phyloP scores from a whole-genome alignment of 2,797 vertebrate species.

The Hafferia zeledoni region DNA sequence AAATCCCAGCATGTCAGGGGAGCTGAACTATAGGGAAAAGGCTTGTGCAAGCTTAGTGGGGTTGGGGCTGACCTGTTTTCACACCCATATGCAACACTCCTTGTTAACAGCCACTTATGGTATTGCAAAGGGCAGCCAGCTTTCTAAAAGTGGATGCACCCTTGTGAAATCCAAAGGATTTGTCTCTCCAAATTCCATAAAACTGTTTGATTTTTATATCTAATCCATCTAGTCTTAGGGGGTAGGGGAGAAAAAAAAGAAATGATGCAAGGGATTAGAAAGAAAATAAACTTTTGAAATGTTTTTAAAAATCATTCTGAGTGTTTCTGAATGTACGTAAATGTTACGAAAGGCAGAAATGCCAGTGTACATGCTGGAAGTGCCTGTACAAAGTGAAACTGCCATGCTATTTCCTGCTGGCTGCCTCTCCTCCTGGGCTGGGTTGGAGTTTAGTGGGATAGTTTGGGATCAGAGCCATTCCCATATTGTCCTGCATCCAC shows the following conservation, averaged over 20 bases:
- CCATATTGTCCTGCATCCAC: fast-evolving
- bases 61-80: background rate
- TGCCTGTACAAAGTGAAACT: fast-evolving
- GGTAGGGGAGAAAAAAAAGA: background rate
- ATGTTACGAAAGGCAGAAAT: background rate
- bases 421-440: background rate
- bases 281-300: background rate
- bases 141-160: slow-evolving; percentile 25
- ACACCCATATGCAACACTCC: background rate
- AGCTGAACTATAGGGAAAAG: background rate
- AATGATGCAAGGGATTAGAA: background rate
- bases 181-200: background rate
- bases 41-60: background rate
- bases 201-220: slow-evolving; percentile 11
- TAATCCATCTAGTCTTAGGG: slow-evolving; percentile 27
- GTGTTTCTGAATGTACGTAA: background rate
- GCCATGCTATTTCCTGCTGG: background rate
- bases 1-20: fast-evolving
- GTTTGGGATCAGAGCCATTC: background rate
- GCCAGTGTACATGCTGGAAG: background rate
- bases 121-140: slow-evolving; percentile 43
- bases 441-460: background rate
- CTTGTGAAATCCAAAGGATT: slow-evolving; percentile 20
- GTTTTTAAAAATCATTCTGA: background rate
- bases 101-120: background rate